Evolutionary conservation across 2,113 vertebrate genomes (phyloP).

Genomic region (Leucosticte australis): DNA sequence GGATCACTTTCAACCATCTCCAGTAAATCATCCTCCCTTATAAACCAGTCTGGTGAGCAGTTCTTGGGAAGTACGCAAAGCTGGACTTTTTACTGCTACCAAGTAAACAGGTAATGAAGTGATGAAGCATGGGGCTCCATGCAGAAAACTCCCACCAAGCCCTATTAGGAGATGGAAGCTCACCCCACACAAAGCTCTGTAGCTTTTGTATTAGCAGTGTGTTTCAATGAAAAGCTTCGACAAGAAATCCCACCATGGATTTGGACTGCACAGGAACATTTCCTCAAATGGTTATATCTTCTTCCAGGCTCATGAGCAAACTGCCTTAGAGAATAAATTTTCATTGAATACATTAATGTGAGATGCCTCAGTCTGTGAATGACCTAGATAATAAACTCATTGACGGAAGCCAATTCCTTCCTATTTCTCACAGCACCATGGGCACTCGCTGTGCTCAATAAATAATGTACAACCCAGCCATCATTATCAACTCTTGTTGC

Average conservation of each 20-base stretch:
- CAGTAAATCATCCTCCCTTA: fast-evolving
- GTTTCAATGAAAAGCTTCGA: background rate
- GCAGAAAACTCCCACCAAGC: background rate
- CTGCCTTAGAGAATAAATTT: constrained; percentile 42
- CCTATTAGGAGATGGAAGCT: background rate
- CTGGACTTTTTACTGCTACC: background rate
- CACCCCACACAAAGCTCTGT: background rate
- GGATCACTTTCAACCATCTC: background rate
- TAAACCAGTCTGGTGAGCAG: background rate
- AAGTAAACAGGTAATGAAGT: background rate
- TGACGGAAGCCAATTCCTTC: background rate
- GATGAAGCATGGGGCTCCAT: background rate
- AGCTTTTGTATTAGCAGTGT: background rate
- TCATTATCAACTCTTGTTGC: background rate
- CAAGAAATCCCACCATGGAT: background rate
- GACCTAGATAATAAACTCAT: constrained; percentile 27
- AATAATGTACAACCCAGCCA: constrained; percentile 46
- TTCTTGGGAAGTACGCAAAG: background rate
- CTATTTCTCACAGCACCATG: background rate
- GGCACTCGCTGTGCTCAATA: background rate
- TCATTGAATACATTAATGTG: constrained; percentile 15
- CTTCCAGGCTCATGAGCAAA: background rate
- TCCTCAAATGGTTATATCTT: background rate
- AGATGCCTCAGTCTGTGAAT: background rate
- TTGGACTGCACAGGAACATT: fast-evolving